phyloP scores from a whole-genome alignment of 2,888 invertebrate genomes.

The Cephus runcator region DNA sequence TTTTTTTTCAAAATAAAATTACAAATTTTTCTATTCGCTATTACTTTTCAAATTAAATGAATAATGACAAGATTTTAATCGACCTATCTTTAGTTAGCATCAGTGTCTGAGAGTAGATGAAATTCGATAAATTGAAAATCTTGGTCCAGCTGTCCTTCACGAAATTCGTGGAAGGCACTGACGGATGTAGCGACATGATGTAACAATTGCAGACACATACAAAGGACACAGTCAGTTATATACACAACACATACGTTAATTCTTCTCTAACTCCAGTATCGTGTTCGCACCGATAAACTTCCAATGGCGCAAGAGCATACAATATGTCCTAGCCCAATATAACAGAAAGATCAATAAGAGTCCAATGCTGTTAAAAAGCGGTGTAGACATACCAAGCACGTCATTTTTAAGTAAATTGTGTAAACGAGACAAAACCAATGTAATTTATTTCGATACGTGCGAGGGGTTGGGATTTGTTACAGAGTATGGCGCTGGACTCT shows the following conservation, averaged over 20 bases:
- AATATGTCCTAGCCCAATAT: constrained; percentile 30
- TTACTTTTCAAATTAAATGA: too few species aligned
- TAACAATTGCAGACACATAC: constrained; percentile 2
- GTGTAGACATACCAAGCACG: background rate
- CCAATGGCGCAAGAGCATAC: constrained; percentile 28
- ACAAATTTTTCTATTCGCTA: too few species aligned
- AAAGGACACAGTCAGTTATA: background rate
- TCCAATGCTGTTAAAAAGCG: constrained; percentile 18
- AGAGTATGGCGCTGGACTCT: constrained; percentile 15
- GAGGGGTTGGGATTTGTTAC: constrained; percentile 29
- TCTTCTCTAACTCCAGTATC: constrained; percentile 29
- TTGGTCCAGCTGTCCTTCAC: constrained; percentile 41
- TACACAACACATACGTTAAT: constrained; percentile 29
- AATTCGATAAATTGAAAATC: background rate
- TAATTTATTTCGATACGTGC: constrained; percentile 48
- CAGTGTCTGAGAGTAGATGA: background rate
- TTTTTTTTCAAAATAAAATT: background rate
- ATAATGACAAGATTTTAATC: too few species aligned
- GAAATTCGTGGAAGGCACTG: constrained; percentile 34
- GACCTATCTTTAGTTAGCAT: too few species aligned
- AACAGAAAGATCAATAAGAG: constrained; percentile 5
- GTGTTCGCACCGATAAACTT: constrained; percentile 33
- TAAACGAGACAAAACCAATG: constrained; percentile 31
- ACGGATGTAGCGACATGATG: constrained; percentile 9
- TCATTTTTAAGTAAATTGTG: constrained; percentile 24